Evolutionary conservation across 2,797 vertebrate species (phyloP).

Genomic region (Pseudochromis fuscus): DNA sequence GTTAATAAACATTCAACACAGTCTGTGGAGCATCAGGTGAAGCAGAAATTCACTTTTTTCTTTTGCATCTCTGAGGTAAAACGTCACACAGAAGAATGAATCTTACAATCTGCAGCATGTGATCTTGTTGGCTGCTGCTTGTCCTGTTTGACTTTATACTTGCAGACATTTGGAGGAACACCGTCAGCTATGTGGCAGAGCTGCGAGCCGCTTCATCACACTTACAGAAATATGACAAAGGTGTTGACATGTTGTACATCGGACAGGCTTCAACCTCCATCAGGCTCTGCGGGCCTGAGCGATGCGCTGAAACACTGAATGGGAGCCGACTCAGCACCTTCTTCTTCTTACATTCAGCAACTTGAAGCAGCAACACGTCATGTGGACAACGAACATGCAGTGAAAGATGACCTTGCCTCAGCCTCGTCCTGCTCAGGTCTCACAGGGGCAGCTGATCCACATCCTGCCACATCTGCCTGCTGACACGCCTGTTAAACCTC

Average conservation of each 20-base stretch:
- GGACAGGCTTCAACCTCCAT: constrained; percentile 65
- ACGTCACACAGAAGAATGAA: background rate
- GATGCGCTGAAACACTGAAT: background rate
- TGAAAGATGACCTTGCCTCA: constrained; percentile 37
- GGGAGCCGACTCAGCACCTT: constrained; percentile 49
- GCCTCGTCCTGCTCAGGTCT: constrained; percentile 24
- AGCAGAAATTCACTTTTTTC: background rate
- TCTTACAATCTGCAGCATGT: background rate
- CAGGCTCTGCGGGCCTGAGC: constrained; percentile 32
- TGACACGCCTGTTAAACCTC: constrained; percentile 32
- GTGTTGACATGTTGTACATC: constrained; percentile 57
- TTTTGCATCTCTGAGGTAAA: background rate
- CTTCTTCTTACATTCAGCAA: constrained; percentile 21
- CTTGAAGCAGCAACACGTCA: constrained; percentile 14
- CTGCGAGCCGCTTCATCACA: constrained; percentile 51
- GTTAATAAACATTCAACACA: constrained; percentile 1
- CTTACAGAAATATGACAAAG: constrained; percentile 53
- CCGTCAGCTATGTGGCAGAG: constrained; percentile 35
- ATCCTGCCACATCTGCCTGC: constrained; percentile 50
- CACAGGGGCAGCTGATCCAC: constrained; percentile 35
- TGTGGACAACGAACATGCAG: background rate
- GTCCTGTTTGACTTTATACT: constrained; percentile 16
- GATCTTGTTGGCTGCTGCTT: background rate
- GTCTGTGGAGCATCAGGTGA: background rate
- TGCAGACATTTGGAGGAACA: constrained; percentile 20